A percentile compares a stretch with the other conserved stretches of the same genome.
Conservation (phyloP, 2,113 vertebrate species). For the Calonectris borealis region DNA sequence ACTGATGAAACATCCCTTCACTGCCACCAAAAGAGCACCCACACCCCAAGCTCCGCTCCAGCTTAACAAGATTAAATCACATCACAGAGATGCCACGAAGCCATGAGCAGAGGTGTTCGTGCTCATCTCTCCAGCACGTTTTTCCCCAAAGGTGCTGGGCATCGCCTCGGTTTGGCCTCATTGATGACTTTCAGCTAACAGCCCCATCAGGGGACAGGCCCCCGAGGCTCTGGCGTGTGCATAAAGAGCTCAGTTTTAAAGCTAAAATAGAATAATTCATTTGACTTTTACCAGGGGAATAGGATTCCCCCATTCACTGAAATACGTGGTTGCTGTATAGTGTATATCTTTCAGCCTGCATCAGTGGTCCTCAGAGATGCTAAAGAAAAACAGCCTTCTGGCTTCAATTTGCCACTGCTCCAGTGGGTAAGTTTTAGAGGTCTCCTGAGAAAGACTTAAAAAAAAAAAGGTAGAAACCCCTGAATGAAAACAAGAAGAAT, state of each 20-base stretch:
- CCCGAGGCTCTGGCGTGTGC: rapidly evolving
- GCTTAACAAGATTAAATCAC: neutral
- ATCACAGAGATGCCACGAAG: neutral
- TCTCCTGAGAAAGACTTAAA: neutral
- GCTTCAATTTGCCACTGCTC: neutral
- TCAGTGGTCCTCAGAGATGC: neutral
- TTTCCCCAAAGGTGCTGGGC: neutral
- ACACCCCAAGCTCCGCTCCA: neutral
- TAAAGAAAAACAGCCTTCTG: neutral
- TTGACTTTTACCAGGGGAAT: neutral
- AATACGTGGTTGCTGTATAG: neutral
- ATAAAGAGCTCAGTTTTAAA: neutral
- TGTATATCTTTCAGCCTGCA: neutral
- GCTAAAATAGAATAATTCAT: neutral
- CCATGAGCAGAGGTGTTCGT: rapidly evolving
- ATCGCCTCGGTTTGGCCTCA: neutral
- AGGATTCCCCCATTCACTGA: neutral
- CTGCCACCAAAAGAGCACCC: neutral
- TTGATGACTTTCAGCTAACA: neutral
- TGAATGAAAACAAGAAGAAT: neutral
- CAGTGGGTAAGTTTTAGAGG: neutral
- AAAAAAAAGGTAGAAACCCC: neutral
- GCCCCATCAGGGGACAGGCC: neutral
- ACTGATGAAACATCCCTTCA: neutral
- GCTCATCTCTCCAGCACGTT: neutral